A percentile compares a stretch with the other conserved stretches of the same genome.
These are phyloP conservation scores for Auanema sp. DNA, from an alignment of 2,888 invertebrate genomes.

Conservation along the genomic window DNA sequence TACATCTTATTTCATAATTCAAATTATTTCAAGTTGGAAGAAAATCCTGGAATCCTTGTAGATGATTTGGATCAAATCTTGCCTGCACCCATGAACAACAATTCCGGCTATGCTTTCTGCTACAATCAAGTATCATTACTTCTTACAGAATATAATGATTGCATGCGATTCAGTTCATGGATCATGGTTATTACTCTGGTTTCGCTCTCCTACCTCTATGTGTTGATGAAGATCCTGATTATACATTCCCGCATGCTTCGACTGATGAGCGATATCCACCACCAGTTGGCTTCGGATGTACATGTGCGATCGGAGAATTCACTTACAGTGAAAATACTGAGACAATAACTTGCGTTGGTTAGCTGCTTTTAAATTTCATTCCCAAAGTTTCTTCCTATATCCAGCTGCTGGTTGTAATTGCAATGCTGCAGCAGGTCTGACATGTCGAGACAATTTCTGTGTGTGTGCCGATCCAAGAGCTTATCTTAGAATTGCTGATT, in stretches of 20 bases:
- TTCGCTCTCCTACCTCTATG: constrained; percentile 2
- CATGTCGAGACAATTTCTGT: background rate
- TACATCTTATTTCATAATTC: too few relatives aligned
- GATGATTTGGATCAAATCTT: background rate
- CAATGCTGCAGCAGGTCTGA: background rate
- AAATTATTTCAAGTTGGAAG: too few relatives aligned
- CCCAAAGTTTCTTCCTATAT: background rate
- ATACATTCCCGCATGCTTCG: background rate
- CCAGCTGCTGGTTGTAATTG: background rate
- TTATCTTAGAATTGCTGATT: background rate
- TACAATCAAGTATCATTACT: constrained; percentile 5
- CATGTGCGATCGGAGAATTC: background rate
- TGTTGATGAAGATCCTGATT: background rate
- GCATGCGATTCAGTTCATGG: background rate
- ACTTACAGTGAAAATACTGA: background rate
- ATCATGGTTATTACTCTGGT: background rate
- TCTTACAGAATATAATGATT: background rate
- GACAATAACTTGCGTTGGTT: background rate
- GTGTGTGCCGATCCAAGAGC: background rate
- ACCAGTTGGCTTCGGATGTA: background rate
- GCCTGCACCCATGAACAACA: constrained; percentile 10
- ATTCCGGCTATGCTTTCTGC: constrained; percentile 17
- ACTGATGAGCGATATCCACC: background rate
- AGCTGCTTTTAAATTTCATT: background rate
- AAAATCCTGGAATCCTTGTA: too few relatives aligned